Conservation (phyloP, 2,888 invertebrate genomes). For the Lingula anatina region DNA sequence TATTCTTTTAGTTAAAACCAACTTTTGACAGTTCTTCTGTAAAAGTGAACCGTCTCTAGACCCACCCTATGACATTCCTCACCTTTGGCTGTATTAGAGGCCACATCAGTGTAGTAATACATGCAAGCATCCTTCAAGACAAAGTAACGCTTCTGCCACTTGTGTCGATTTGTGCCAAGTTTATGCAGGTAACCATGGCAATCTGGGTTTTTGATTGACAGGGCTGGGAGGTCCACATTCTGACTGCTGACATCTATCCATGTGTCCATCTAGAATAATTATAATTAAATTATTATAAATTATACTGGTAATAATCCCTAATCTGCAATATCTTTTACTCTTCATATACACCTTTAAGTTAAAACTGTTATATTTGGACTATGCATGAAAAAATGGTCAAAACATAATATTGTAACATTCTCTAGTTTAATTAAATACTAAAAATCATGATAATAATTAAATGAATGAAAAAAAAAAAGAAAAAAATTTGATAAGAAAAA, state of each 20-base stretch:
- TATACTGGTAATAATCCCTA: not conserved
- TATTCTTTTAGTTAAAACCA: no score
- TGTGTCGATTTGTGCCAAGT: slow-evolving; percentile 65
- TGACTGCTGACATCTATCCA: slow-evolving; percentile 74
- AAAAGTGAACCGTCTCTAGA: no score
- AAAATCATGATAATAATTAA: no score
- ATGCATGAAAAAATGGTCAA: no score
- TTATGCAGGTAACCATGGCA: slow-evolving; percentile 91
- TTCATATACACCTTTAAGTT: not conserved
- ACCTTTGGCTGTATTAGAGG: slow-evolving; percentile 85
- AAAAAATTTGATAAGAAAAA: no score
- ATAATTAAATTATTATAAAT: slow-evolving; percentile 1
- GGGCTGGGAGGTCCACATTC: slow-evolving; percentile 71
- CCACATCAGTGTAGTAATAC: slow-evolving; percentile 86
- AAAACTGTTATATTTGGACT: no score
- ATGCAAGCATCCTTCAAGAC: slow-evolving; percentile 91
- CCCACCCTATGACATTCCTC: slow-evolving; percentile 34
- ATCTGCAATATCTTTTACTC: not conserved
- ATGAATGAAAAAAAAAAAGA: no score
- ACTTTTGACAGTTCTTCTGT: no score
- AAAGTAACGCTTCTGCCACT: slow-evolving; percentile 89
- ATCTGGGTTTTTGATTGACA: slow-evolving; percentile 75
- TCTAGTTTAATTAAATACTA: no score
- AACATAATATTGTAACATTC: no score
- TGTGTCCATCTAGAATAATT: slow-evolving; percentile 54